Conservation (phyloP, 1,140 invertebrate species). For the Lycorma delicatula region DNA sequence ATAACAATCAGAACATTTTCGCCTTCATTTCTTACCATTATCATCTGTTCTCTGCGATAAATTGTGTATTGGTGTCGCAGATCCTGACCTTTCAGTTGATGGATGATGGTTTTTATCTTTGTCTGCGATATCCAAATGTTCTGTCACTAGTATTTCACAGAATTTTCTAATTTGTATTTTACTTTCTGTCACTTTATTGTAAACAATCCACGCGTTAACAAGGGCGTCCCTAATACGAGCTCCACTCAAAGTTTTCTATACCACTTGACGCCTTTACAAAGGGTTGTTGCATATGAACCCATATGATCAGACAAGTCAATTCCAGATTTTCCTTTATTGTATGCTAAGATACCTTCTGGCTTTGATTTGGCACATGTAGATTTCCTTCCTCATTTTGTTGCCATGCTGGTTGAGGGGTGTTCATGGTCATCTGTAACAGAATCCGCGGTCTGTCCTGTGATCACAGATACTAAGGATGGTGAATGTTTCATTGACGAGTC, state of each 20-base stretch:
- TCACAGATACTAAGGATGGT: neutral
- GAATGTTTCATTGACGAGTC: constrained; percentile 24
- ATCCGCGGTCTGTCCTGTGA: neutral
- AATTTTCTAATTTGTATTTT: constrained; percentile 16
- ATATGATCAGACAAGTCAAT: constrained; percentile 31
- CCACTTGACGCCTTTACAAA: constrained; percentile 34
- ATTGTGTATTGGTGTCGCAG: neutral
- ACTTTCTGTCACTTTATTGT: constrained; percentile 14
- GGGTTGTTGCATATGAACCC: constrained; percentile 31
- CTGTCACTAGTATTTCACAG: constrained; percentile 12
- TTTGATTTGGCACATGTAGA: constrained; percentile 14
- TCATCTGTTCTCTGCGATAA: neutral
- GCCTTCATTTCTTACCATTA: constrained; percentile 2
- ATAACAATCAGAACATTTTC: constrained; percentile 10
- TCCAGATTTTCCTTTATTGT: constrained; percentile 28
- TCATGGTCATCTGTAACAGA: neutral
- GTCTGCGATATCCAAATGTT: constrained; percentile 6
- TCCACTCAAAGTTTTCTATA: constrained; percentile 34
- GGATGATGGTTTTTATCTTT: neutral
- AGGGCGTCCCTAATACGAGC: constrained; percentile 29
- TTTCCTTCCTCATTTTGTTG: constrained; percentile 20
- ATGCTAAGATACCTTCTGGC: constrained; percentile 23
- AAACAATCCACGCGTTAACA: constrained; percentile 30
- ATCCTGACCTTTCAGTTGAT: neutral
- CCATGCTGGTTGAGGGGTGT: neutral